These are phyloP conservation scores for Amaurobius ferox DNA, from an alignment of 2,888 invertebrate genomes.

Conservation along the genomic window DNA sequence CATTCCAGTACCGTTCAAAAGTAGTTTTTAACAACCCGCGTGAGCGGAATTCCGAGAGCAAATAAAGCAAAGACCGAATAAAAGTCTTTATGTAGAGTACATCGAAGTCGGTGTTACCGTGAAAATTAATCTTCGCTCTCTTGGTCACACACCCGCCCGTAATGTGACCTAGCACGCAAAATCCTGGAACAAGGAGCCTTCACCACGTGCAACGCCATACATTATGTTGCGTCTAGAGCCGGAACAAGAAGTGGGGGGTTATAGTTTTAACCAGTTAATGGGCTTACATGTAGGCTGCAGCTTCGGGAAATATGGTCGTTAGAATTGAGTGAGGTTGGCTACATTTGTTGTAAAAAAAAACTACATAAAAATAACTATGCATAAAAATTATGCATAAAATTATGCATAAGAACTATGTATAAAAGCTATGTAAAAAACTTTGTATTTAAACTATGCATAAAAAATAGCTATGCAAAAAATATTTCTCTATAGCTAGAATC, in stretches of 20 bases:
- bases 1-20: neutral
- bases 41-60: neutral
- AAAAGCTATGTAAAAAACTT: too few species aligned
- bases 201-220: neutral
- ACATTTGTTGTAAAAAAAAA: too few species aligned
- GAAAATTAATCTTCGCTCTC: constrained; percentile 1
- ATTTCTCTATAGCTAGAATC: too few species aligned
- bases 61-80: neutral
- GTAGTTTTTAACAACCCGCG: neutral
- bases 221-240: neutral
- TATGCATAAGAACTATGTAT: too few species aligned
- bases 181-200: neutral
- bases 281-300: too few species aligned
- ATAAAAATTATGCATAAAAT: too few species aligned
- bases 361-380: too few species aligned
- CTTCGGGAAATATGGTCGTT: too few species aligned
- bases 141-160: neutral
- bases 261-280: neutral
- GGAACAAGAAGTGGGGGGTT: neutral
- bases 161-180: neutral
- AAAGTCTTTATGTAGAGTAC: neutral
- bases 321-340: too few species aligned
- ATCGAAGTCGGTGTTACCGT: neutral
- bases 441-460: too few species aligned
- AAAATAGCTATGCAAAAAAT: too few species aligned